Evolutionary conservation across 2,113 vertebrate species (phyloP).

Genomic region (Ochotona curzoniae): DNA sequence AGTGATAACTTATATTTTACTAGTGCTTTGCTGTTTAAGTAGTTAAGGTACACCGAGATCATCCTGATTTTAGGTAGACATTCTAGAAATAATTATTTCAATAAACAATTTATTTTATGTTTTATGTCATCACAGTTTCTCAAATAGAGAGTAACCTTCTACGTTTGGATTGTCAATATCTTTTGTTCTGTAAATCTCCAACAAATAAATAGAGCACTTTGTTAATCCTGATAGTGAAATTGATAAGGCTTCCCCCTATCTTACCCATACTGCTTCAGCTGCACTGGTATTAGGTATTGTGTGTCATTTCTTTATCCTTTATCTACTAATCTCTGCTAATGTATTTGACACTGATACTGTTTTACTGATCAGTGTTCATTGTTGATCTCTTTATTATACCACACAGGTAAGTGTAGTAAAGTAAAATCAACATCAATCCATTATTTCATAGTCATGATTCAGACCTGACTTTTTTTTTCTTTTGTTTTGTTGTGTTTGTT

Average conservation of each 20-base stretch:
- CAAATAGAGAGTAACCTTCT: not conserved
- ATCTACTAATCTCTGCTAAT: conserved; percentile 37
- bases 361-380: not conserved
- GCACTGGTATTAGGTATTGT: not conserved
- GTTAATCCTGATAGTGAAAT: not conserved
- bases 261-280: not conserved
- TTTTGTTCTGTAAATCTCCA: conserved; percentile 37
- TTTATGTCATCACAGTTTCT: conserved; percentile 28
- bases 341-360: not conserved
- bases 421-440: not conserved
- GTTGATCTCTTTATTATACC: conserved; percentile 26
- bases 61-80: conserved; percentile 23
- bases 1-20: not conserved
- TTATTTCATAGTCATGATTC: not conserved
- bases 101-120: conserved; percentile 39
- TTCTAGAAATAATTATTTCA: conserved; percentile 4
- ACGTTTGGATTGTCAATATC: not conserved
- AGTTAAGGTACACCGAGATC: not conserved
- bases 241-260: not conserved
- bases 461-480: not conserved
- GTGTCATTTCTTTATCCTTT: not conserved
- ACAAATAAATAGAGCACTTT: not conserved
- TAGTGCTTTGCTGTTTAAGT: not conserved
- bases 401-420: conserved; percentile 14
- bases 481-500: not conserved